Conservation (phyloP, 2,113 vertebrate genomes). For the Terrapene triunguis region DNA sequence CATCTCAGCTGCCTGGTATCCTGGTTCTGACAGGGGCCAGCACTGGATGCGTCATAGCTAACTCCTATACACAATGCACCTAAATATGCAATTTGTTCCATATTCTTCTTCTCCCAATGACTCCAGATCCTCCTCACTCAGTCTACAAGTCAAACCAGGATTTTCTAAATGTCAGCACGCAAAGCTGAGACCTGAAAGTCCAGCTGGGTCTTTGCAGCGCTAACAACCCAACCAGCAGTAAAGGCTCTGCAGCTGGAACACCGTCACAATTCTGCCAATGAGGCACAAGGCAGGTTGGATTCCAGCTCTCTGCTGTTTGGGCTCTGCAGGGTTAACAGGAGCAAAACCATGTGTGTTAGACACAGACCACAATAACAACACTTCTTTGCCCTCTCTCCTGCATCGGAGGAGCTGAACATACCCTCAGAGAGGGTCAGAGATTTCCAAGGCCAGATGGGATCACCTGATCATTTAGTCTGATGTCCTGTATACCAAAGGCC, state of each 20-base stretch:
- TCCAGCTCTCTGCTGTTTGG: background rate
- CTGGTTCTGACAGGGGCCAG: background rate
- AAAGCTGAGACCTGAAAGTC: slow-evolving; percentile 33
- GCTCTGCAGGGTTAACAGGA: background rate
- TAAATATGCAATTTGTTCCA: background rate
- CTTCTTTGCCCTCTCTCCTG: background rate
- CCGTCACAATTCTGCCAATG: background rate
- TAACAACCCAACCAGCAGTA: background rate
- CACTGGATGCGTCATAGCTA: background rate
- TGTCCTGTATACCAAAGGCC: background rate
- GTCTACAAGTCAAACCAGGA: background rate
- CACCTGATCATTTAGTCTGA: background rate
- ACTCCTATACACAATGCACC: background rate
- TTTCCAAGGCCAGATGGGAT: background rate
- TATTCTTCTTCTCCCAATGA: background rate
- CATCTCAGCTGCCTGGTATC: background rate
- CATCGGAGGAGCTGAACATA: background rate
- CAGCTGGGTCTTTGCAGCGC: background rate
- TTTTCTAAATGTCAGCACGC: slow-evolving; percentile 37
- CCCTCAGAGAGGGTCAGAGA: background rate
- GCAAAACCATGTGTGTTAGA: background rate
- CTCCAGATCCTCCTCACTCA: slow-evolving; percentile 14
- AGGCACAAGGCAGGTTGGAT: slow-evolving; percentile 17
- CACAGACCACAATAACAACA: background rate
- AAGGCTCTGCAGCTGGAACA: slow-evolving; percentile 28